A percentile compares a stretch with the other conserved stretches of the same genome.
Conservation (phyloP, 2,888 invertebrate species). For the Hydrotaea diabolus region DNA sequence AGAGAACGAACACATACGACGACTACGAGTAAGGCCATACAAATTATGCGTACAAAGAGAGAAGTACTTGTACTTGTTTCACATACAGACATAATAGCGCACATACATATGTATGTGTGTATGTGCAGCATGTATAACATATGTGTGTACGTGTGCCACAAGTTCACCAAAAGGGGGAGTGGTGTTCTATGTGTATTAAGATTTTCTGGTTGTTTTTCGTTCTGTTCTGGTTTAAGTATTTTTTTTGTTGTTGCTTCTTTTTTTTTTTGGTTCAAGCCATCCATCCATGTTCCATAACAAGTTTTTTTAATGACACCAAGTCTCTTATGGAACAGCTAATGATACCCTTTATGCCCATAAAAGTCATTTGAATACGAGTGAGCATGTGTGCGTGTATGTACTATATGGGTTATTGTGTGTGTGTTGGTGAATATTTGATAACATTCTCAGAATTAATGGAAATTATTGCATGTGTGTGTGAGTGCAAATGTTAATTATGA, state of each 20-base stretch:
- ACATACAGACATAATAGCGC: neutral
- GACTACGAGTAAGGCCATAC: neutral
- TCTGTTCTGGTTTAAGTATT: neutral
- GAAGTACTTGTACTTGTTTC: constrained; percentile 10
- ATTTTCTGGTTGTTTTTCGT: constrained; percentile 45
- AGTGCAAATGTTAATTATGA: constrained; percentile 67
- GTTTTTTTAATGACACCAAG: constrained; percentile 61
- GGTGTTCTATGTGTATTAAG: constrained; percentile 33
- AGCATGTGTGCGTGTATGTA: constrained; percentile 11
- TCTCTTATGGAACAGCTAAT: constrained; percentile 64
- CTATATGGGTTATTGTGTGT: neutral
- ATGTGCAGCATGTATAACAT: constrained; percentile 6
- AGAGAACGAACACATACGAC: constrained; percentile 5
- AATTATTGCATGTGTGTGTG: constrained; percentile 10
- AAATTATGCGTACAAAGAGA: constrained; percentile 17
- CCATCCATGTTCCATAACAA: constrained; percentile 55
- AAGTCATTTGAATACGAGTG: constrained; percentile 64
- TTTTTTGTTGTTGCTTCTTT: constrained; percentile 15
- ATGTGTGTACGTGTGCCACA: constrained; percentile 24
- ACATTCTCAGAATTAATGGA: constrained; percentile 26
- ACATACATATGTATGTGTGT: neutral
- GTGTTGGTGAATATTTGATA: constrained; percentile 2
- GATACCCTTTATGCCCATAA: constrained; percentile 69
- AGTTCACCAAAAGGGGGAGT: constrained; percentile 41
- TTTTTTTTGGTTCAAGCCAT: constrained; percentile 33